These are phyloP conservation scores for Glossophaga mutica DNA, from an alignment of 2,797 vertebrate genomes.

Conservation along the genomic window DNA sequence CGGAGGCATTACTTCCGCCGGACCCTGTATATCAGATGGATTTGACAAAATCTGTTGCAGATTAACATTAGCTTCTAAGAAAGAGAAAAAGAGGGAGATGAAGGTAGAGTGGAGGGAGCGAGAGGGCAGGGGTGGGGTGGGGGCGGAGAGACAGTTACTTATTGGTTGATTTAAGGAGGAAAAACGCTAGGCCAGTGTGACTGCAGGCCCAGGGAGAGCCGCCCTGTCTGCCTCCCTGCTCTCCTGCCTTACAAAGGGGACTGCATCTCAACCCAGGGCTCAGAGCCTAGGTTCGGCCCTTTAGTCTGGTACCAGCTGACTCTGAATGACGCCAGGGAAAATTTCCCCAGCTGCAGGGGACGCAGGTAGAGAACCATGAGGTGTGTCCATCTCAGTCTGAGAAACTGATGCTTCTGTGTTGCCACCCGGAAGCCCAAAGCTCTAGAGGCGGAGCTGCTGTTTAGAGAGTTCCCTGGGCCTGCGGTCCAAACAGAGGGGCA, in stretches of 20 bases:
- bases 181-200: not conserved
- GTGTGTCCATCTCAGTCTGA: not conserved
- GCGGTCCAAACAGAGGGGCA: accelerated
- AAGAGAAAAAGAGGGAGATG: accelerated
- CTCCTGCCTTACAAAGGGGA: not conserved
- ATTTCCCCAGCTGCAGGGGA: not conserved
- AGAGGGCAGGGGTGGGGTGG: not conserved
- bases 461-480: not conserved
- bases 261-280: not conserved
- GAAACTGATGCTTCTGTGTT: not conserved
- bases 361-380: not conserved
- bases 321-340: not conserved
- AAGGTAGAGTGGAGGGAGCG: not conserved
- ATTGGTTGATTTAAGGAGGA: not conserved
- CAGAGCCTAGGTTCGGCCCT: not conserved
- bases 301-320: not conserved
- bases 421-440: not conserved
- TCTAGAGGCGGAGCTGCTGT: not conserved
- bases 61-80: not conserved
- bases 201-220: not conserved
- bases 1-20: too few relatives aligned
- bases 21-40: not conserved
- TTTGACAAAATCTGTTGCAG: not conserved
- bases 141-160: not conserved
- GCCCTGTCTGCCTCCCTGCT: not conserved